Base-by-base conservation (phyloP, 1,140 invertebrate species). In the Babylonia areolata region DNA sequence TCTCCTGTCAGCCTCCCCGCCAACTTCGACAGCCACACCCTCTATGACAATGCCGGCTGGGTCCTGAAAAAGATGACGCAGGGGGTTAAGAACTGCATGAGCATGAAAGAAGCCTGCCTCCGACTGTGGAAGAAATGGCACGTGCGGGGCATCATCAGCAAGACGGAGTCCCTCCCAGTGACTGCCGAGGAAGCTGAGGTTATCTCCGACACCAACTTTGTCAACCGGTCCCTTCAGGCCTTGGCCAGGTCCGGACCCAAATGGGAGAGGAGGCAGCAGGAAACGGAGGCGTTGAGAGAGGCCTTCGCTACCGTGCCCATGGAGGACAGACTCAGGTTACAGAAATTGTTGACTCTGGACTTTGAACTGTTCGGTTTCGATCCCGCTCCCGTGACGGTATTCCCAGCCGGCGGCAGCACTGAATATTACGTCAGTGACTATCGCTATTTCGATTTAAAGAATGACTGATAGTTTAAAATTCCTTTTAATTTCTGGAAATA, bases 121-220 rank as follows among this genome's bases (percentile, higher is more conserved):
- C 75, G 92, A 12, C 86, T 90, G 33, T 93, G 90, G 90, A 81
- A 88, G 28, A 93, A 93, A 37, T 80, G 91, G 85, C 91, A 92
- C 79, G 92, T 93, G 23, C 81, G 91, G 12, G 92, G 92, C 20
- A 89, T 93, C 46, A 75, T 93, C 11, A 88, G 88, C 40, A 91
- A 90, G 69, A 40, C 90, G 28, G 86, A 31, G 64, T 58, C 37
- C 87, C 89, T 87, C 89, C 92, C 17, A 88, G 88, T 85, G 64
- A 79, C 39, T 23, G 39, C 58, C 11, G 17, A 85, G 20, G 80
- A 58, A 9, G 81, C 58, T 35, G 83, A 79, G 3, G 35, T 20
- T 9, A 33, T 87, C 11, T 78, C 86, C 20, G 20, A 80, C 20
- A 20, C 77, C 5, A 42, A 78, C 35, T 87, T 89, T 81, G 42